A percentile compares a stretch with the other conserved stretches of the same genome.
These are phyloP conservation scores for Ivindomyrus marchei DNA, from an alignment of 2,113 vertebrate species.

Conservation along the genomic window DNA sequence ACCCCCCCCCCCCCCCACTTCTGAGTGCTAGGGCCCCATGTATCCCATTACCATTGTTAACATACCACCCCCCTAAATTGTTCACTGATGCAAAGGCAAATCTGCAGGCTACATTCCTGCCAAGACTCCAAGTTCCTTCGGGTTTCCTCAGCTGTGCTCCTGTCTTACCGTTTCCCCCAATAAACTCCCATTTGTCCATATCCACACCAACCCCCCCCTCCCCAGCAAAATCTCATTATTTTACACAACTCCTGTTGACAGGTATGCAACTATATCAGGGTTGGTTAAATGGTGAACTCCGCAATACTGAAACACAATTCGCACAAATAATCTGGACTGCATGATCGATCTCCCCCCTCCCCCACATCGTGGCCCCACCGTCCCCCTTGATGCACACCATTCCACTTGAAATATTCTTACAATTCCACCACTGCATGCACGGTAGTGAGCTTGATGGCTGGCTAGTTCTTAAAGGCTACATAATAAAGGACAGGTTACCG, in stretches of 20 bases:
- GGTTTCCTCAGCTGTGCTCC: background rate
- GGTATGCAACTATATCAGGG: background rate
- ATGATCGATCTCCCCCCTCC: background rate
- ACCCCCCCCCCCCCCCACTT: background rate
- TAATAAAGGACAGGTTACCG: background rate
- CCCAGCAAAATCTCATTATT: background rate
- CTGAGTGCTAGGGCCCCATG: background rate
- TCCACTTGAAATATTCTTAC: background rate
- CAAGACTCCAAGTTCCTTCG: background rate
- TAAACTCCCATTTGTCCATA: background rate
- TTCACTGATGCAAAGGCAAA: background rate
- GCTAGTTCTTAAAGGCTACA: background rate
- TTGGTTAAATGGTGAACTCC: background rate
- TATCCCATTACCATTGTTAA: background rate
- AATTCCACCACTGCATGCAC: background rate
- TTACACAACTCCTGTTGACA: background rate
- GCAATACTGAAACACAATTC: background rate
- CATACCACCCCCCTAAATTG: background rate
- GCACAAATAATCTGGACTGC: background rate
- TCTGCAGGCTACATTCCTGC: background rate
- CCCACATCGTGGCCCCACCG: background rate
- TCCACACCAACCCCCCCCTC: background rate
- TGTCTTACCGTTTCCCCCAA: background rate
- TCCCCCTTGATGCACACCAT: background rate
- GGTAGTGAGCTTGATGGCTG: background rate